Evolutionary conservation across 1,140 invertebrate genomes (phyloP), one percentile per base, ranked within the genome.

Genomic region (Aphidius ervi): DNA sequence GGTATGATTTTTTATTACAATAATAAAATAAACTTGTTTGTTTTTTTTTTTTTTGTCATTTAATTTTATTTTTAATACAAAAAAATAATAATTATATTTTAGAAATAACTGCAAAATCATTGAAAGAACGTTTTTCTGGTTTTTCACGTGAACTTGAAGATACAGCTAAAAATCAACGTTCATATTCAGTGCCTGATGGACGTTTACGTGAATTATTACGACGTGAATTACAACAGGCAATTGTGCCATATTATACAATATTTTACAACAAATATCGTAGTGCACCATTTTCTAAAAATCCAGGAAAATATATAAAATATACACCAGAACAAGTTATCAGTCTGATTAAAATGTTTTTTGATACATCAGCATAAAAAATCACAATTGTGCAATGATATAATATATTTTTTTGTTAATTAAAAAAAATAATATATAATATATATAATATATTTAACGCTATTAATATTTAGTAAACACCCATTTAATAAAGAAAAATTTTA

Each of bases 111-210:
- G 64, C 75, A 37, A 92, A 93, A 70, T 84, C 88, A 46, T 85
- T 98, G n/a, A 98, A 98, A 80, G 96, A 98, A 70, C 92, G 92
- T 68, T 80, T 79, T 73, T 57, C 78, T 88, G 93, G 88, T 86
- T 97, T 98, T 74, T 97, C 97, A 74, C 94, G 95, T 72, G 95
- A 98, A 80, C 88, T 98, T 67, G 94, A 98, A 69, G 95, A 97
- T 70, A 86, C 91, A 31, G 83, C 85, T 0, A 87, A 89, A 64
- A 86, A 88, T 41, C 95, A 98, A 80, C 87, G 93, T 65, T 86
- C 87, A 55, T 98, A 97, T 81, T 94, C 94, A 31, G 91, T 98
- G 67, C 95, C 95, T 9, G 95, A 98, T 81, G 82, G 87, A 9
- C 92, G 95, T 70, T 77, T 98, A 45, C 82, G 94, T 45, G 89